Percentiles rank a stretch among this genome's conserved stretches.
Evolutionary conservation across 2,797 vertebrate species (phyloP).

Genomic region (Eulemur mongoz): DNA sequence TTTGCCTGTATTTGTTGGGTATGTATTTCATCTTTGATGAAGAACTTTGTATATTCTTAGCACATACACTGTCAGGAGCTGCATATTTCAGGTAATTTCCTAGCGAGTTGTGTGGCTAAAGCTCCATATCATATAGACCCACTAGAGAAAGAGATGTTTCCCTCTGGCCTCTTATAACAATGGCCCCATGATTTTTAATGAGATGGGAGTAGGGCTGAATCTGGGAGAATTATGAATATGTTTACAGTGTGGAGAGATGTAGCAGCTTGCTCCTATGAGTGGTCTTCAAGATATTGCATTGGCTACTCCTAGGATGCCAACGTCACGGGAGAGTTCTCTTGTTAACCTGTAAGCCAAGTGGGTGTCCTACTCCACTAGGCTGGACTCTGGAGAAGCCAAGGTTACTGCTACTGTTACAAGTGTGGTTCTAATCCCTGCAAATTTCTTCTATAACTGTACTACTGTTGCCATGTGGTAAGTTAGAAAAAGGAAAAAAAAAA

Average conservation of each 20-base stretch:
- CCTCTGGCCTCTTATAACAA: neutral
- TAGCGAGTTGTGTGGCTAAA: neutral
- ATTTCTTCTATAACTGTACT: neutral
- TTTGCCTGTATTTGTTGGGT: slow-evolving; percentile 7
- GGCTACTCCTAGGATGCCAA: neutral
- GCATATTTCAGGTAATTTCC: neutral
- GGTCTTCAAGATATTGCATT: neutral
- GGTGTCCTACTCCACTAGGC: neutral
- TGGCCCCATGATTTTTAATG: neutral
- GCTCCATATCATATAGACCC: neutral
- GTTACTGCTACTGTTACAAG: neutral
- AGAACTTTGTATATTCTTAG: neutral
- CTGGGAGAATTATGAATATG: neutral
- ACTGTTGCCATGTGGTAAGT: neutral
- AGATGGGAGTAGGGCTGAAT: neutral
- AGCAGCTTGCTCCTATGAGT: neutral
- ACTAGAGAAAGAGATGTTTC: neutral
- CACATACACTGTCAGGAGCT: neutral
- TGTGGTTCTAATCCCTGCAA: neutral
- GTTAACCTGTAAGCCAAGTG: neutral
- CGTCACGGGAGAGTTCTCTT: neutral
- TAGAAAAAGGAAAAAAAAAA: neutral
- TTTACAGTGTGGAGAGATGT: neutral
- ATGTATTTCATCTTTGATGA: neutral
- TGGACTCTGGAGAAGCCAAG: neutral